Evolutionary conservation across 2,113 vertebrate species (phyloP).

Genomic region (Agelaius phoeniceus): DNA sequence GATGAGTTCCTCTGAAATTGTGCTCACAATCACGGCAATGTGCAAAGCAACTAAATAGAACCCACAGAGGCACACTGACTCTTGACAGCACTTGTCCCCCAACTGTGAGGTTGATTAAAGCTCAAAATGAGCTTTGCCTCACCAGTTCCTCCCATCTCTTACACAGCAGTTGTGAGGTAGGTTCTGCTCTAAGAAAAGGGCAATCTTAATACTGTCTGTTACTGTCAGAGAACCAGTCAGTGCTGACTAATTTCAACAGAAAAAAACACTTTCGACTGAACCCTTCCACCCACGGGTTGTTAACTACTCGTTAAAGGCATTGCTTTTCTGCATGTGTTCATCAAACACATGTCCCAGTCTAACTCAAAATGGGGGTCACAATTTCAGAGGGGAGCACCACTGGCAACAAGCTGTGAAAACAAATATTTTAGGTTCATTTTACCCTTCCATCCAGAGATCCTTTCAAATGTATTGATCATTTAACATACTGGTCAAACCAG

Average conservation of each 20-base stretch:
- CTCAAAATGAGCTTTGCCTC: not conserved
- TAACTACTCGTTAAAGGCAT: not conserved
- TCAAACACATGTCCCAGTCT: not conserved
- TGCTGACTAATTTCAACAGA: not conserved
- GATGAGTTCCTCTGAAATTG: not conserved
- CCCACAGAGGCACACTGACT: not conserved
- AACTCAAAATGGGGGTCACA: not conserved
- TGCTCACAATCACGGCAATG: not conserved
- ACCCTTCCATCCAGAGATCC: not conserved
- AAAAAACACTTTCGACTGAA: not conserved
- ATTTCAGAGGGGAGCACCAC: not conserved
- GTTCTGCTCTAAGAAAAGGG: not conserved
- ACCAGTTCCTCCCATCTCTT: not conserved
- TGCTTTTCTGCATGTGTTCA: not conserved
- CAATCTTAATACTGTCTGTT: not conserved
- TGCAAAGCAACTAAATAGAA: not conserved
- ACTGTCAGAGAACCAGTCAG: not conserved
- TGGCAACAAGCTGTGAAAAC: not conserved
- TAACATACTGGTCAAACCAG: not conserved
- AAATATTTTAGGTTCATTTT: not conserved
- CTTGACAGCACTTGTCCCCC: not conserved
- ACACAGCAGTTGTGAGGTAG: not conserved
- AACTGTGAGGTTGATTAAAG: not conserved
- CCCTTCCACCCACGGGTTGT: not conserved
- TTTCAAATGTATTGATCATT: not conserved